Evolutionary conservation across 1,140 invertebrate species (phyloP), one percentile per base, ranked within the genome.

Genomic region (Drosophila chauvacae): DNA sequence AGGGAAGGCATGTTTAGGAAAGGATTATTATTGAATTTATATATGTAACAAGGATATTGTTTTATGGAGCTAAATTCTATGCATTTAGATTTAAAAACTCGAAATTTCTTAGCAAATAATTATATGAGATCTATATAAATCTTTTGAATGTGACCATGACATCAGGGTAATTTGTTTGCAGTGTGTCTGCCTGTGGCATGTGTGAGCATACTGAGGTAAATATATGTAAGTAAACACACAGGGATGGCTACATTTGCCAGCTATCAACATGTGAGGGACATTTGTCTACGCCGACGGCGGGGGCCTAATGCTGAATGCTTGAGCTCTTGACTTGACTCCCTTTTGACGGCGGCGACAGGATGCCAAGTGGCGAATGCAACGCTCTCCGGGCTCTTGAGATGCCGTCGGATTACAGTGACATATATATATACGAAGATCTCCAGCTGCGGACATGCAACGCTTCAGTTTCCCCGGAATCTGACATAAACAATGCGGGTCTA

Each of bases 321-420:
- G 44, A 71, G 68, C 68, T 72, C 69, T 72, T 72, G 66, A 72
- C 53, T 72, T 72, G 69, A 60, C 53, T 72, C 55, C 53, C 69
- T 72, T 72, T 60, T 59, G 69, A 37, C 6, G 45, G 7, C 28
- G 66, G 53, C 66, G 65, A 41, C 69, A 71, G 53, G 69, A 71
- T 59, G 69, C 68, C 68, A 72, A 71, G 69, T 72, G 69, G 66
- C 37, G 65, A 48, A 72, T 72, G 69, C 66, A 71, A 59, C 69
- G 51, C 53, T 60, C 69, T 37, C 55, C 18, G 20, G 53, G 44
- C n/a, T 33, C 69, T 72, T 26, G 37, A 72, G 68, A 50, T 69
- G 37, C 23, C 45, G 13, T 51, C 37, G 26, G 48, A 70, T 68
- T 68, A 30, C 48, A 47, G 48, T 72, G 66, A 60, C 69, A 65